Conservation (phyloP, 1,140 invertebrate species). For the Zaprionus tsacasi region DNA sequence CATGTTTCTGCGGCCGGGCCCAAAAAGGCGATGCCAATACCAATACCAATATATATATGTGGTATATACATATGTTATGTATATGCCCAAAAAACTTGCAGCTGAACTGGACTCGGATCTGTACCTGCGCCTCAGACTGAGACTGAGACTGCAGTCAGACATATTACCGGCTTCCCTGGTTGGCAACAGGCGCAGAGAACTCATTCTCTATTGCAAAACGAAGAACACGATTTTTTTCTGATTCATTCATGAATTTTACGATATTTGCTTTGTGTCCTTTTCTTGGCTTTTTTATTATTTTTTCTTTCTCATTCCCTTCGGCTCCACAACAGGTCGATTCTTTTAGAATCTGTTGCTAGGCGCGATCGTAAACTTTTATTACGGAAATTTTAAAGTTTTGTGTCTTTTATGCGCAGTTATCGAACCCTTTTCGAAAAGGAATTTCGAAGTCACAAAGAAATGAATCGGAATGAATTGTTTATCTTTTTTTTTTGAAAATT, state of each 20-base stretch:
- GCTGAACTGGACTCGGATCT: slow-evolving; percentile 13
- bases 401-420: slow-evolving; percentile 26
- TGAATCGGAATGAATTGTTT: slow-evolving; percentile 4
- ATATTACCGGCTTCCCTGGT: slow-evolving; percentile 23
- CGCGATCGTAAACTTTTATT: slow-evolving; percentile 71
- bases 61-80: not conserved
- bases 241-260: slow-evolving; percentile 80
- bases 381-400: slow-evolving; percentile 50
- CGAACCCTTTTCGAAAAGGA: slow-evolving; percentile 2
- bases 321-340: slow-evolving; percentile 12
- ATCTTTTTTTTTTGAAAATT: not conserved
- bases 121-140: slow-evolving; percentile 15
- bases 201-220: slow-evolving; percentile 14
- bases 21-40: slow-evolving; percentile 23
- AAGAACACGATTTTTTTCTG: slow-evolving; percentile 58
- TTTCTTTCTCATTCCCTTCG: slow-evolving; percentile 15
- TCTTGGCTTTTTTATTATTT: slow-evolving; percentile 10
- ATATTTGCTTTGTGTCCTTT: slow-evolving; percentile 70
- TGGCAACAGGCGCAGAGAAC: slow-evolving; percentile 53
- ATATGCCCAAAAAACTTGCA: slow-evolving; percentile 22
- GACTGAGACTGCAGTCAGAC: slow-evolving; percentile 1
- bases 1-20: slow-evolving; percentile 58
- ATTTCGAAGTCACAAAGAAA: not conserved
- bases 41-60: not conserved
- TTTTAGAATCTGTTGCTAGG: slow-evolving; percentile 62